Evolutionary conservation across 2,113 vertebrate species (phyloP).

Genomic region (Callionymus lyra): DNA sequence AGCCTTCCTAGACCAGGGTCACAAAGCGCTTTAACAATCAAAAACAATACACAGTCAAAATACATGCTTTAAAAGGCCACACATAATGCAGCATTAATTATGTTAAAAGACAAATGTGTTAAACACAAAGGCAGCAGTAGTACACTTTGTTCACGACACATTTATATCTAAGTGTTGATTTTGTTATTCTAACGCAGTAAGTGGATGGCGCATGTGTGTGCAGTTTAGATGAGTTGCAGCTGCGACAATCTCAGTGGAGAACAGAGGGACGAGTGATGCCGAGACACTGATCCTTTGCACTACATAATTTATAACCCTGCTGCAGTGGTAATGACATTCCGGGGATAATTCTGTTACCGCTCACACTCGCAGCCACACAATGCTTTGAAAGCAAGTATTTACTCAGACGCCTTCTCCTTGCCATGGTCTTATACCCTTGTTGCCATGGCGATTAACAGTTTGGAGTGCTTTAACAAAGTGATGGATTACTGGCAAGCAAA

Average conservation of each 20-base stretch:
- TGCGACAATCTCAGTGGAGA: slow-evolving; percentile 32
- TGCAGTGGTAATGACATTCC: slow-evolving; percentile 60
- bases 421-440: no score
- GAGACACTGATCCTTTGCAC: slow-evolving; percentile 44
- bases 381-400: slow-evolving; percentile 40
- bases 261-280: slow-evolving; percentile 36
- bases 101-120: background rate
- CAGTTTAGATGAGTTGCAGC: no score
- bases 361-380: slow-evolving; percentile 24
- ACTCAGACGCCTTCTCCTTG: slow-evolving; percentile 25
- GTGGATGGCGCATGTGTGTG: background rate
- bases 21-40: no score
- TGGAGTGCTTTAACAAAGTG: slow-evolving; percentile 31
- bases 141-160: no score
- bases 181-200: no score
- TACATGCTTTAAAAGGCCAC: no score
- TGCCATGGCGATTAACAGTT: slow-evolving; percentile 50
- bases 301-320: slow-evolving; percentile 64
- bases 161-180: no score
- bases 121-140: no score
- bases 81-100: background rate
- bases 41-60: no score
- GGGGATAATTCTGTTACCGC: slow-evolving; percentile 43
- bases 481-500: slow-evolving; percentile 29
- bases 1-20: no score